Conservation (phyloP, 2,797 vertebrate species). For the Typhlichthys subterraneus region DNA sequence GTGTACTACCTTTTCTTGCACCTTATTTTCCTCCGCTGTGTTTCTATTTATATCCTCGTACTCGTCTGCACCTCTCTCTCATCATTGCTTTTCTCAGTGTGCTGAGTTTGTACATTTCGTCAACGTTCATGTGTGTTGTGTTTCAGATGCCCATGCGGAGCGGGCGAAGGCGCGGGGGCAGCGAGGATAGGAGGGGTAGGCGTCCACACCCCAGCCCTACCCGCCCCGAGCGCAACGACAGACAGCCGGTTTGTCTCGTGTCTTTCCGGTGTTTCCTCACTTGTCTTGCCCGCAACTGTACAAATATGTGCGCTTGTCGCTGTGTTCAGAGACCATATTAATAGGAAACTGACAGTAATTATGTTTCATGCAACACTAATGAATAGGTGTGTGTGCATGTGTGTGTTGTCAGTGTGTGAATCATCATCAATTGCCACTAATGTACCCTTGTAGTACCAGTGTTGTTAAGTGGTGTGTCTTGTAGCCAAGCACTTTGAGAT, state of each 20-base stretch:
- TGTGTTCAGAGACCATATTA: constrained; percentile 13
- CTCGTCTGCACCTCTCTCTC: background rate
- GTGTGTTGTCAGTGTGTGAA: constrained; percentile 48
- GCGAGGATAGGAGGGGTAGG: constrained; percentile 82
- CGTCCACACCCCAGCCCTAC: constrained; percentile 80
- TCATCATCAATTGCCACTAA: constrained; percentile 55
- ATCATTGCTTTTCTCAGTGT: constrained; percentile 1
- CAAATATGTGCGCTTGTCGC: constrained; percentile 21
- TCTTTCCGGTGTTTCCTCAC: constrained; percentile 18
- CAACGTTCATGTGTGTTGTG: constrained; percentile 32
- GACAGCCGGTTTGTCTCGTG: constrained; percentile 74
- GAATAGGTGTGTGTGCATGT: constrained; percentile 26
- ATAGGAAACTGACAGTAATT: constrained; percentile 35
- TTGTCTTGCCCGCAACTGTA: constrained; percentile 14
- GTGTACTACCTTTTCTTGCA: constrained; percentile 18
- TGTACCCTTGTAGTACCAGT: constrained; percentile 49
- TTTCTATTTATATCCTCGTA: background rate
- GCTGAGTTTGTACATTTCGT: constrained; percentile 1
- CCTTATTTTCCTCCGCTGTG: background rate
- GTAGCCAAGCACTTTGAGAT: constrained; percentile 58
- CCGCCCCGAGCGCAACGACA: constrained; percentile 77
- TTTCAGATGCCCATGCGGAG: constrained; percentile 83
- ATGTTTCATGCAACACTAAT: constrained; percentile 21
- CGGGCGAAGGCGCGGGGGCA: constrained; percentile 81
- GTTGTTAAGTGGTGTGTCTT: constrained; percentile 46